Evolutionary conservation across 2,888 invertebrate species (phyloP), one percentile per base, ranked within the genome.

Genomic region (Coleophora deauratella): DNA sequence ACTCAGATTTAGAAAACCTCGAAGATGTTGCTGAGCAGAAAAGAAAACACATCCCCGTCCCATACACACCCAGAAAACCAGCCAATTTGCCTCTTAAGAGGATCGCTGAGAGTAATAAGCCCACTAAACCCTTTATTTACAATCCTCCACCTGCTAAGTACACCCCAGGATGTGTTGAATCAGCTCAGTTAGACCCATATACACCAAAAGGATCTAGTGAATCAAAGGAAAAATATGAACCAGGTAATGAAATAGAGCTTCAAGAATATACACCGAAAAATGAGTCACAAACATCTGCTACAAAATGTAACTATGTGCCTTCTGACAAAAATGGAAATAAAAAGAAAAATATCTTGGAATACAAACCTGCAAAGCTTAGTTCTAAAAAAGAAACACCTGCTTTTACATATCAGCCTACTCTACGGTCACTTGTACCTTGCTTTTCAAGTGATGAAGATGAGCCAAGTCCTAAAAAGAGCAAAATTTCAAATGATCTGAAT

Each of bases 401-500:
- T 41, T 70, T 78, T 14, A 76, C 76, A 35, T 87, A 87, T 48
- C 76, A 82, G 52, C 86, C 86, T 7, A 86, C 86, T 14, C 86
- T 86, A 14, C 63, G 75, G 36, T 67, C 76, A 10, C 62, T 78
- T 40, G 81, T 73, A 35, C 84, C 86, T 41, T 81, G 80, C 51
- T 85, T 86, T 57, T 86, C 86, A 30, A 86, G 86, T 68, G 86
- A 86, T 63, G 86, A 86, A 55, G 84, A 85, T 35, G 85, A 84
- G 54, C 61, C 65, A 9, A 41, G 42, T 12, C 86, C 86, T 46
- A 86, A 79, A 62, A 56, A 45, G 27, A 85, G 80, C 57, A 14
- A 21, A 8, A 34, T 74, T 37, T 70, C 79, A 37, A 64, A 49
- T 62, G 82, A 84, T 47, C 58, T 85, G 1, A 80, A 81, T 59